These are phyloP conservation scores for Amblyjoppa proteus DNA, from an alignment of 2,888 invertebrate species.

Conservation along the genomic window DNA sequence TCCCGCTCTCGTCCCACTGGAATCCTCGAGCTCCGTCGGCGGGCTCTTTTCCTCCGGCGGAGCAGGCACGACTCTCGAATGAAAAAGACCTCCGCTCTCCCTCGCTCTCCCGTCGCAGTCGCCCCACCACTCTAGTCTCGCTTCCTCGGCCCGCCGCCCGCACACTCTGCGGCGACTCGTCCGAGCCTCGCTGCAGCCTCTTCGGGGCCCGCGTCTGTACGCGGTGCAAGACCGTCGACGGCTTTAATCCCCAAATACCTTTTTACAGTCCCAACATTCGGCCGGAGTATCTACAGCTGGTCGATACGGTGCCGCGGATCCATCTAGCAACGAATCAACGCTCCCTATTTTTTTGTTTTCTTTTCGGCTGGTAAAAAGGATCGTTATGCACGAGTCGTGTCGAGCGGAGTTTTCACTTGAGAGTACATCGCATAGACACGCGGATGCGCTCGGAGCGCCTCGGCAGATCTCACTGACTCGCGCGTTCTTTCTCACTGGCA, in stretches of 20 bases:
- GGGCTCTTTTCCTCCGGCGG: conserved; percentile 4
- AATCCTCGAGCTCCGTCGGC: conserved; percentile 31
- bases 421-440: conserved; percentile 1
- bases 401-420: conserved; percentile 5
- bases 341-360: neutral
- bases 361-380: conserved; percentile 7
- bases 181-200: conserved; percentile 31
- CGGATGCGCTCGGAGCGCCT: neutral
- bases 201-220: conserved; percentile 12
- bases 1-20: conserved; percentile 57
- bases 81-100: conserved; percentile 26
- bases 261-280: neutral
- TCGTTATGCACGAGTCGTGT: neutral
- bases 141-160: conserved; percentile 47
- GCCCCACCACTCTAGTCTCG: conserved; percentile 37
- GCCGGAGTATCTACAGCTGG: neutral
- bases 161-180: conserved; percentile 17
- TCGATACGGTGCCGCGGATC: neutral
- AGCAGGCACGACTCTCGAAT: conserved; percentile 45
- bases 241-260: conserved; percentile 31
- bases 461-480: conserved; percentile 45
- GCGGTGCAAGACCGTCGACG: neutral
- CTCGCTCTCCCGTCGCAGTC: neutral
- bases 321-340: neutral
- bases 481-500: conserved; percentile 45